Base-by-base conservation (phyloP, 2,113 vertebrate genomes). In the Ochotona curzoniae region DNA sequence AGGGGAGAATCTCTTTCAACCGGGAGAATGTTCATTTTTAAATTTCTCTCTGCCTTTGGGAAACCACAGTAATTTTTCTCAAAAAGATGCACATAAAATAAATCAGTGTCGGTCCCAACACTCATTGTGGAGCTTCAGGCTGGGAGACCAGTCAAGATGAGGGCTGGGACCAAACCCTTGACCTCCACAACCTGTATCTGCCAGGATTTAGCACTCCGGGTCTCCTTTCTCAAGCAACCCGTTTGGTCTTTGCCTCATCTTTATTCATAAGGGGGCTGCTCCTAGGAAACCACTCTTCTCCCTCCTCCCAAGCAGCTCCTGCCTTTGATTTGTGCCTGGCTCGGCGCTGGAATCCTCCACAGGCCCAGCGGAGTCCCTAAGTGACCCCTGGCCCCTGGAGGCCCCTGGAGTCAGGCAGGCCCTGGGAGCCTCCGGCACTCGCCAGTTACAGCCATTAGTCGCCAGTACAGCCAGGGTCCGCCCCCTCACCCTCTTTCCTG, bases 161-260 rank as follows among this genome's bases (percentile, higher is more conserved):
- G 44, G 11, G 8, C 9, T 49, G 49, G 70, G 60, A n/a, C 20
- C 1, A 1, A 71, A 66, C 61, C 28, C 25, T 64, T 15, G 7
- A 23, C 26, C 11, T 8, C 1, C 1, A 0, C 13, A 60, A 38
- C 32, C 60, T 87, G 15, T 2, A 1, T 12, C 4, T 71, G 23
- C 1, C 0, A 6, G 0, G 0, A 10, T 4, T 44, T 44, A 44
- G 38, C 13, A 57, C 54, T 57, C 17, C 54, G 13, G 54, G 54
- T 5, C 54, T 60, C 17, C 32, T 18, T 64, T 70, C 71, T 13
- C 2, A 5, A 35, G 57, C 11, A 47, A 2, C 13, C 8, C 73
- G n/a, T 60, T 12, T 75, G 63, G 3, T 28, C 32, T 80, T 60
- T 1, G 2, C 7, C 23, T 93, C 44, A 47, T 64, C 88, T 67